Evolutionary conservation across 2,113 vertebrate genomes (phyloP), one percentile per base, ranked within the genome.

Genomic region (Coptodon bakossiorum): DNA sequence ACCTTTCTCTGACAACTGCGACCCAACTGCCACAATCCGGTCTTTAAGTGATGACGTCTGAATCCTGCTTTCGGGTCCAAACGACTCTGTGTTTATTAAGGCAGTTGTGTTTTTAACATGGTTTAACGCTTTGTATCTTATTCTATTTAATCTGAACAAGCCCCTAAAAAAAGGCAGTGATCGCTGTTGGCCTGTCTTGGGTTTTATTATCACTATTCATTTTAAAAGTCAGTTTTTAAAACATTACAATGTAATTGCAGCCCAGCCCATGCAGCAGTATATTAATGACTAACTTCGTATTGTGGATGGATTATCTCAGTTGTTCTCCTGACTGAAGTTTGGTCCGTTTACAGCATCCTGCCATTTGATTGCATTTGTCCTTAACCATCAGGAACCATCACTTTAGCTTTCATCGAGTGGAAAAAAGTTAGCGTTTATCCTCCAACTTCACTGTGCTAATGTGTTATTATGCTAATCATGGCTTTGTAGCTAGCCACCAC

Each of bases 261-360:
- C 0, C 4, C 57, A 61, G 29, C 57, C 57, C 2, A 2, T 61
- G 57, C 34, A 61, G 57, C 5, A 16, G 16, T 63, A 63, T 19
- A 63, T 19, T 34, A 63, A 34, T 63, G 19, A 11, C 59, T 34
- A 19, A 61, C 57, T 29, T 0, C 29, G 4, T 6, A 34, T 61
- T 61, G 57, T 61, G 57, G 57, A 61, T 61, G 0, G 0, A 6
- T 61, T 34, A 34, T 61, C 29, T 34, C 29, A 34, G 0, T 63
- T 63, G 29, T 63, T 63, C 16, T 34, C 29, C 29, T 63, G 1
- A 63, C 16, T 19, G 29, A 34, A 19, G 59, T 34, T 63, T 34
- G 29, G 1, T 63, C 59, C 3, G 0, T 63, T 63, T 63, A 63
- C 59, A 0, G 29, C 29, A 63, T 63, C 16, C 16, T 63, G 59